Base-by-base conservation (phyloP, 2,113 vertebrate species). In the Cariama cristata region DNA sequence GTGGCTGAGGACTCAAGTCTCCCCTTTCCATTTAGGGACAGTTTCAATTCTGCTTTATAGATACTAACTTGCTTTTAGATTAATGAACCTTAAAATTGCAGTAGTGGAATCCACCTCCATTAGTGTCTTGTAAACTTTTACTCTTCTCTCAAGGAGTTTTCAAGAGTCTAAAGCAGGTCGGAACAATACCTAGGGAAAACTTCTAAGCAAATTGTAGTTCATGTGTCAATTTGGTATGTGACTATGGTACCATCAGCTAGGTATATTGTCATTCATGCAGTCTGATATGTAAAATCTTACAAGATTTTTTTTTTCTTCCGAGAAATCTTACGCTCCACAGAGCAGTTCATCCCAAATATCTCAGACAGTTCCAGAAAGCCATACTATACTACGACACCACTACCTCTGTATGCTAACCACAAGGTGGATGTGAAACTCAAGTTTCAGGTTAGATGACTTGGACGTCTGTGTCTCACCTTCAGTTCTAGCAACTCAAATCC, bases 191-290 rank as follows among this genome's bases (percentile, higher is more conserved):
- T 62, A 49, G 19, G 23, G 10, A 79, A n/a, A 53, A 79, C 47
- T 60, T 84, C 35, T 56, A 71, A 67, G 11, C 4, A 44, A 67
- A 47, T 75, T 38, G 6, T 60, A 47, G 28, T 60, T 64, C 7
- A 35, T 33, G 2, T 56, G 14, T 64, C 59, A 28, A 42, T 83
- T 71, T 0, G 0, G 3, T 74, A 42, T 26, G 10, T 38, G 33
- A 18, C 1, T 23, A 38, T 49, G 18, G 12, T 38, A 33, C 5
- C 3, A 35, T 38, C 14, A 53, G 18, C 17, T 60, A 68, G 20
- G 5, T 60, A 64, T 56, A n/a, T 38, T 44, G 23, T 73, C 27
- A 66, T 44, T 71, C 72, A 44, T 44, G 14, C 28, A 32, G n/a
- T 49, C 12, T 47, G 21, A 56, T 20, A 67, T 15, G 52, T 75